Evolutionary conservation across 2,888 invertebrate genomes (phyloP), one percentile per base, ranked within the genome.

Genomic region (Drosophila mimica): DNA sequence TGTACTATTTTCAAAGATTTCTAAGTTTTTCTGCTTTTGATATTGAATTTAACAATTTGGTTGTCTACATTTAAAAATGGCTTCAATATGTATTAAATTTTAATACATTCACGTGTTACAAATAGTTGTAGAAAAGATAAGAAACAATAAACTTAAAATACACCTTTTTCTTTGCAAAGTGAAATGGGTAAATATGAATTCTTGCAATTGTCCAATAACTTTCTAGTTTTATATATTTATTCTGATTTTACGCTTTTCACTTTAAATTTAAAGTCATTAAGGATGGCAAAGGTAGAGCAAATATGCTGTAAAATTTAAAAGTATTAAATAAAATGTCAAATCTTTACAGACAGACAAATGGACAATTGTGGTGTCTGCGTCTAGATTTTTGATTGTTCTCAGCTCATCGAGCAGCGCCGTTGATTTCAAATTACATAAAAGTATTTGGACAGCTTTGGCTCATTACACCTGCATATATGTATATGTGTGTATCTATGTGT

Each of bases 401-500:
- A 72, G 71, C 70, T 80, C 82, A 88, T 82, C 82, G 65, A 63
- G 30, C 74, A 43, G 36, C 30, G 36, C 17, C 30, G 25, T 63
- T 63, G 73, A 75, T 70, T 74, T 73, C 73, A 80, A 80, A 88
- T 84, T 84, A 83, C 76, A 76, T 85, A 88, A 85, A 86, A 68
- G 72, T 65, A 67, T 75, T 82, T 74, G 49, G 72, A 56, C 62
- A 61, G 76, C 79, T 82, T 63, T 70, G 74, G 86, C 83, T 79
- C 87, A 85, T 83, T 88, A 89, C 81, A 86, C 67, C 74, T 75
- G 76, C 53, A 58, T 51, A 8, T n/a, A 17, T 53, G 49, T 57
- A 40, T 30, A 38, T 60, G 43, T 58, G 43, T 54, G 57, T 63
- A 25, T 25, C 25, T 25, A 40, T 63, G 38, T 68, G 6, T 46